Base-by-base conservation (phyloP, 53 echinoderm and acorn worm genomes). In the Holothuria leucospilota region DNA sequence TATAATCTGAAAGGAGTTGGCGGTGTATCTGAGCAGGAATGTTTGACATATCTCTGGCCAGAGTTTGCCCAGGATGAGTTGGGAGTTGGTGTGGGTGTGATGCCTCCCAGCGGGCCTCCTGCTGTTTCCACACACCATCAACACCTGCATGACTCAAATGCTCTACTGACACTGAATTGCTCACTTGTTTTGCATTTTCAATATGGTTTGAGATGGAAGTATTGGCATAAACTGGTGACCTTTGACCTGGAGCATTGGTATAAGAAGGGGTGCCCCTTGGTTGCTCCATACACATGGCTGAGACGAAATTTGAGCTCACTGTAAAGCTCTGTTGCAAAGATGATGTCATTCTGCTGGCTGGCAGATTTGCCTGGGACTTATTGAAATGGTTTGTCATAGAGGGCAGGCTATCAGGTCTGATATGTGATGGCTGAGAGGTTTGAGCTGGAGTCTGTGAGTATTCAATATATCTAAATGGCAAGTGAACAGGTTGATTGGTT, bases 141-240 rank as follows among this genome's bases (percentile, higher is more conserved):
- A 38, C 80, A 18, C 80, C 80, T 0, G 6, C 56, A 16, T 56
- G 56, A 56, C 56, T 56, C 56, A 56, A 56, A 56, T 56, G 56
- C 11, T 67, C 28, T 23, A 67, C 28, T 29, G 59, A 28, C 12
- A 59, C 61, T 21, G 56, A 38, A 7, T 61, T 59, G 39, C n/a
- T 61, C 29, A 80, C 62, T 21, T 80, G 59, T 21, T 80, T 80
- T 2, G 34, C 29, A 38, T 60, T 80, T 21, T 80, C 84, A 39
- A 66, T 67, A 15, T 64, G 65, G 68, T 67, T 67, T 27, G 68
- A 67, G 34, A 67, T n/a, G 66, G 13, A 51, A 13, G 67, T 40
- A 40, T 67, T 83, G 24, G 53, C 84, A 83, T 41, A 83, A n/a
- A 65, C n/a, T 6, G 84, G 84, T 6, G 84, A 83, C 65, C 84